These are phyloP conservation scores for Muscicapa striata DNA, from an alignment of 2,797 vertebrate genomes.

Conservation along the genomic window DNA sequence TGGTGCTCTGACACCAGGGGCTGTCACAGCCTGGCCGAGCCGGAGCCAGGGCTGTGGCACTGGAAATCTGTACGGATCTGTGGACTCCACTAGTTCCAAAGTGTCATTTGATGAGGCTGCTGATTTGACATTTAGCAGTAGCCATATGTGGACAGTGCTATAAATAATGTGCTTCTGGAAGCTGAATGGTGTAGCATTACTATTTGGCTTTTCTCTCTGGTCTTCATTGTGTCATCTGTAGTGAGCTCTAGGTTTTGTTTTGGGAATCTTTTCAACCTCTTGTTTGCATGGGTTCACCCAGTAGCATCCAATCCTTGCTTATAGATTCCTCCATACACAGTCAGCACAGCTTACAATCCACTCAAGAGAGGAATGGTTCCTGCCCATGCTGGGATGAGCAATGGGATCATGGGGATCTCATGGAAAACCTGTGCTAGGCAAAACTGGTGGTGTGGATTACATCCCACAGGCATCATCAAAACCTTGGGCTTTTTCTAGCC, in stretches of 20 bases:
- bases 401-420: not conserved
- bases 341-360: constrained; percentile 86
- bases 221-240: constrained; percentile 96
- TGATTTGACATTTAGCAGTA: constrained; percentile 80
- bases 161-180: constrained; percentile 81
- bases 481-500: not conserved
- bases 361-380: constrained; percentile 78
- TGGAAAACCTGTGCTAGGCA: not conserved
- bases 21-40: not conserved
- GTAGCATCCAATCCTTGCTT: constrained; percentile 85
- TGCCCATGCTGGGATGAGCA: not conserved
- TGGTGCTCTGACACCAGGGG: not conserved
- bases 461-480: not conserved
- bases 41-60: constrained; percentile 43
- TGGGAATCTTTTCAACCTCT: constrained; percentile 84
- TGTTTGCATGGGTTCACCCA: constrained; percentile 94
- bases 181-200: constrained; percentile 85
- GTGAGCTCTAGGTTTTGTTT: constrained; percentile 94
- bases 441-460: not conserved
- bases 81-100: constrained; percentile 82
- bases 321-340: constrained; percentile 86
- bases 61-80: constrained; percentile 78
- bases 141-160: constrained; percentile 74
- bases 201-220: constrained; percentile 88
- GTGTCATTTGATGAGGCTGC: constrained; percentile 75